Base-by-base conservation (phyloP, 2,797 vertebrate genomes). In the Crax fasciolata region DNA sequence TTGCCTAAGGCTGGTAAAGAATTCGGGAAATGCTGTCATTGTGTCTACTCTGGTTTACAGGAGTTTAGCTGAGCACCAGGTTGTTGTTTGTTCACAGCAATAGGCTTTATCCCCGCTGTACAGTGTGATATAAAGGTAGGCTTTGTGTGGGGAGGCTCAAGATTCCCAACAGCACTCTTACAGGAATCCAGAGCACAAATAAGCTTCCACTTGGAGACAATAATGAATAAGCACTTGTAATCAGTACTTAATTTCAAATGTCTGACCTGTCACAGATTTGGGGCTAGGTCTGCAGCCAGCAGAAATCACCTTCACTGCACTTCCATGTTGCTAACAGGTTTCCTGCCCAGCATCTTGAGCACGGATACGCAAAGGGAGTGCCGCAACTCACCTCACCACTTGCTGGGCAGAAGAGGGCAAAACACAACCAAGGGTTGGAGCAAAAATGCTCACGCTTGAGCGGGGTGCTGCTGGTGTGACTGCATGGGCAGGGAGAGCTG, bases 141-240 rank as follows among this genome's bases (percentile, higher is more conserved):
- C 81, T 83, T 86, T 85, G 91, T 86, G 62, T 35, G 73, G 32
- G 0, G 6, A 65, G 48, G 52, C 76, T 71, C 84, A n/a, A 66
- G 72, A 21, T 43, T 51, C 58, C 77, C 62, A 55, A 32, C 72
- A 13, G 54, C 54, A 57, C 65, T 85, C 57, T 43, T 52, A 48
- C 25, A 58, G 48, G 76, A 89, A 91, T 66, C 43, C 81, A 48
- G 61, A 88, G 81, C 48, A 79, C 68, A 52, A 85, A 66, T 39
- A 71, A 82, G 52, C 51, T 78, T 67, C 54, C 68, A 86, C 48
- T 25, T 43, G 39, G 54, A 68, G 77, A 83, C 24, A 25, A 35
- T 58, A 2, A 58, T 58, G 58, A 83, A 66, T 75, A 89, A 83
- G 58, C 43, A 61, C 71, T 89, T 88, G 30, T 66, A 83, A 67